Evolutionary conservation across 2,113 vertebrate species (phyloP).

Genomic region (Centropus bengalensis): DNA sequence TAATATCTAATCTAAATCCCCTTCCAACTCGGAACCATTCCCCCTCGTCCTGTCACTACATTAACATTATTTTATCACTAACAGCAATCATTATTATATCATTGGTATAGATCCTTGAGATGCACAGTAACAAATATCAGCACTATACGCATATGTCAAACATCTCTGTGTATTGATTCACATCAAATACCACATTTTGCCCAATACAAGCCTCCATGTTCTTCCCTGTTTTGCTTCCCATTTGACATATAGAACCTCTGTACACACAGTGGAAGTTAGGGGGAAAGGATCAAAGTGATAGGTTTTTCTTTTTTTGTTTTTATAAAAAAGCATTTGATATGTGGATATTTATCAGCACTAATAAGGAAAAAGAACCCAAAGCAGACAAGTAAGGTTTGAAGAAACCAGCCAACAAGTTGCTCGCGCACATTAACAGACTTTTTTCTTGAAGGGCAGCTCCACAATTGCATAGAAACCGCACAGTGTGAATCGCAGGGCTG

Average conservation of each 20-base stretch:
- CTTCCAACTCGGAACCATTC: too few relatives aligned
- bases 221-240: background rate
- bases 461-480: background rate
- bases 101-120: background rate
- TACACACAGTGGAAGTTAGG: background rate
- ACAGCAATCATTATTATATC: too few relatives aligned
- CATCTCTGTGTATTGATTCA: background rate
- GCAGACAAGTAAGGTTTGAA: background rate
- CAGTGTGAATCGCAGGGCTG: background rate
- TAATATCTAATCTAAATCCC: too few relatives aligned
- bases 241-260: constrained; percentile 37
- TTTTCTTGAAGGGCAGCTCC: background rate
- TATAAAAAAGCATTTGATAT: background rate
- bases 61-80: too few relatives aligned
- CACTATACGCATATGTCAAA: background rate
- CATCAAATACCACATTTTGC: constrained; percentile 7
- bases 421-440: background rate
- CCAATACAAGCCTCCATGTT: constrained; percentile 7
- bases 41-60: too few relatives aligned
- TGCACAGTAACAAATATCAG: background rate
- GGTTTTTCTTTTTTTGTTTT: background rate
- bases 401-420: background rate
- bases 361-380: background rate
- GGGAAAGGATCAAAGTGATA: background rate
- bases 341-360: background rate